Conservation (phyloP, 2,113 vertebrate genomes). For the Poicephalus meyeri region DNA sequence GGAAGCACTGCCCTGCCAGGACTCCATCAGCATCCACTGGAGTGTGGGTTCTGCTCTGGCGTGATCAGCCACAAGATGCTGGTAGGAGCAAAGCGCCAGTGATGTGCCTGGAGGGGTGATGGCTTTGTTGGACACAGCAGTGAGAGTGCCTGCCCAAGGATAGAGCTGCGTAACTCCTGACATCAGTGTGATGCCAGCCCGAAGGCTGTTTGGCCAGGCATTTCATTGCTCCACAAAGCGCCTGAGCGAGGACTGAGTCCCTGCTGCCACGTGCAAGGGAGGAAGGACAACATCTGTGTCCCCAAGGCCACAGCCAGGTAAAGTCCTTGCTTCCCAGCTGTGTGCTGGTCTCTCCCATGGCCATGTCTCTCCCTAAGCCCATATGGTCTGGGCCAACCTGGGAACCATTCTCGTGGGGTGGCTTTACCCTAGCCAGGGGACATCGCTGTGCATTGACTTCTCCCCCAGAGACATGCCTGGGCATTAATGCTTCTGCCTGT, state of each 20-base stretch:
- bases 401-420: too few relatives aligned
- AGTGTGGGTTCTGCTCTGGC: accelerated
- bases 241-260: not conserved
- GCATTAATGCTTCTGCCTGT: not conserved
- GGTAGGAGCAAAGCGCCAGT: not conserved
- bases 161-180: not conserved
- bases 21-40: accelerated
- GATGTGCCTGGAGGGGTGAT: accelerated
- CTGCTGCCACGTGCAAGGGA: not conserved
- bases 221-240: not conserved
- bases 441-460: accelerated
- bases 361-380: not conserved
- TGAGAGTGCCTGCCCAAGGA: not conserved
- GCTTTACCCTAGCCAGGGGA: not conserved
- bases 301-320: not conserved
- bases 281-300: not conserved
- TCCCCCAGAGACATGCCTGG: not conserved
- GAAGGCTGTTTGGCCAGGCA: not conserved
- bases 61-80: not conserved
- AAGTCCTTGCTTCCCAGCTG: not conserved
- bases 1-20: not conserved
- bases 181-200: not conserved
- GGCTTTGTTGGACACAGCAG: accelerated
- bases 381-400: accelerated
- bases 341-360: accelerated